Evolutionary conservation across 2,113 vertebrate species (phyloP).

Genomic region (Acinonyx jubatus): DNA sequence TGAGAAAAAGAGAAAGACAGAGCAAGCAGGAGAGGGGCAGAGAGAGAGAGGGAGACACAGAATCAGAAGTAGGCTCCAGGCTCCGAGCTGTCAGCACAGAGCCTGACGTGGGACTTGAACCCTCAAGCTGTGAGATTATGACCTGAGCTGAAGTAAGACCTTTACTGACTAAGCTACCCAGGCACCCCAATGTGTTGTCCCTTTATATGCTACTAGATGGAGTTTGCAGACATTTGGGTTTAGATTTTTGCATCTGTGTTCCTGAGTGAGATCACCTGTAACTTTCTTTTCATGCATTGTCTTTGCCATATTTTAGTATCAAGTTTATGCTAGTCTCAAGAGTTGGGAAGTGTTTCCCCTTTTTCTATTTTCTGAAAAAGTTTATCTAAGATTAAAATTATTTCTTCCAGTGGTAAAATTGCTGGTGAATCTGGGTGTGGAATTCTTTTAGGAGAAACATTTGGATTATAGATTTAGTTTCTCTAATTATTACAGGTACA

Average conservation of each 20-base stretch:
- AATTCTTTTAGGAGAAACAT: slow-evolving; percentile 14
- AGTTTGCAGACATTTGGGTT: not conserved
- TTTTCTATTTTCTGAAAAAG: not conserved
- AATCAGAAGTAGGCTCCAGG: too few species aligned
- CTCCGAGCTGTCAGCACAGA: too few species aligned
- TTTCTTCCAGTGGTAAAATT: not conserved
- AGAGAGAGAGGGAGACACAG: too few species aligned
- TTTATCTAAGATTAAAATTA: not conserved
- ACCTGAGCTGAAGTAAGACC: too few species aligned
- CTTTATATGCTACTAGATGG: not conserved
- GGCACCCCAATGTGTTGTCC: not conserved
- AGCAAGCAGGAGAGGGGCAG: too few species aligned
- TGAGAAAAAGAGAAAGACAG: too few species aligned
- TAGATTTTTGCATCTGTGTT: not conserved
- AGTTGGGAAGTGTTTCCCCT: not conserved
- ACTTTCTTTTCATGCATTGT: not conserved
- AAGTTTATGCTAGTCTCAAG: not conserved
- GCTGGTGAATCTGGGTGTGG: not conserved
- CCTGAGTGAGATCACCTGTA: not conserved
- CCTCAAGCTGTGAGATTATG: too few species aligned
- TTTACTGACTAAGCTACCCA: too few species aligned
- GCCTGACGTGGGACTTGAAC: too few species aligned
- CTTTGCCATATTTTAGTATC: not conserved
- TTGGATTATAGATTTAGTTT: slow-evolving; percentile 25
- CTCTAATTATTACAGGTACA: slow-evolving; percentile 34